A percentile compares a stretch with the other conserved stretches of the same genome.
phyloP scores from a whole-genome alignment of 2,888 invertebrate species.

The Amphipoea lucens region DNA sequence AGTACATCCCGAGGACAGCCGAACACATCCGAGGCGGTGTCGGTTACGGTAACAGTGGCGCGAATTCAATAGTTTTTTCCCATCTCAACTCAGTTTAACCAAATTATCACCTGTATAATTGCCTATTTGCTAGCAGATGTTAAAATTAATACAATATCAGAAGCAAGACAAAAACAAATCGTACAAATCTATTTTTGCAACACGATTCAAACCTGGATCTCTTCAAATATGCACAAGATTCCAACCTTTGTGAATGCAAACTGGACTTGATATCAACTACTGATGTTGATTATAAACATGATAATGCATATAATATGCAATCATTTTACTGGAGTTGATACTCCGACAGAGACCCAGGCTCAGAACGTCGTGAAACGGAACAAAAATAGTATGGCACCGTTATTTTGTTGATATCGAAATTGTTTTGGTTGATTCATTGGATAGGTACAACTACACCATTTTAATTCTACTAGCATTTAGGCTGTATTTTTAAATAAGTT shows the following conservation, averaged over 20 bases:
- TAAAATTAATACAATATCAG: slow-evolving; percentile 8
- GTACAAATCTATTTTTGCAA: slow-evolving; percentile 41
- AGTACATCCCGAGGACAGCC: no score
- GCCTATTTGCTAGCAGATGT: background rate
- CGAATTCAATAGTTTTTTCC: no score
- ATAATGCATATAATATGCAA: slow-evolving; percentile 45
- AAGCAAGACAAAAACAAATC: slow-evolving; percentile 26
- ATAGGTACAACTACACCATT: no score
- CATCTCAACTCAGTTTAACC: background rate
- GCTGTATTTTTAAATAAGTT: background rate
- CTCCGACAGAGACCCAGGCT: slow-evolving; percentile 1
- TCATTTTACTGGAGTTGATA: slow-evolving; percentile 10
- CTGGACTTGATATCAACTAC: slow-evolving; percentile 34
- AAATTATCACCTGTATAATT: background rate
- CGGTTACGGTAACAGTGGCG: no score
- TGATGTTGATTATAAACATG: slow-evolving; percentile 40
- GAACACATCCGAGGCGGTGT: no score
- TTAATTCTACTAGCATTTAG: no score
- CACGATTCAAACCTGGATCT: slow-evolving; percentile 22
- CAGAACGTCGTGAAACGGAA: background rate
- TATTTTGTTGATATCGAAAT: background rate
- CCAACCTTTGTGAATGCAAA: slow-evolving; percentile 43
- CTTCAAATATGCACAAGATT: slow-evolving; percentile 31
- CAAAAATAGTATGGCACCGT: background rate
- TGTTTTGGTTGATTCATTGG: no score